phyloP scores from a whole-genome alignment of 2,888 invertebrate genomes.

The Latrodectus hesperus region DNA sequence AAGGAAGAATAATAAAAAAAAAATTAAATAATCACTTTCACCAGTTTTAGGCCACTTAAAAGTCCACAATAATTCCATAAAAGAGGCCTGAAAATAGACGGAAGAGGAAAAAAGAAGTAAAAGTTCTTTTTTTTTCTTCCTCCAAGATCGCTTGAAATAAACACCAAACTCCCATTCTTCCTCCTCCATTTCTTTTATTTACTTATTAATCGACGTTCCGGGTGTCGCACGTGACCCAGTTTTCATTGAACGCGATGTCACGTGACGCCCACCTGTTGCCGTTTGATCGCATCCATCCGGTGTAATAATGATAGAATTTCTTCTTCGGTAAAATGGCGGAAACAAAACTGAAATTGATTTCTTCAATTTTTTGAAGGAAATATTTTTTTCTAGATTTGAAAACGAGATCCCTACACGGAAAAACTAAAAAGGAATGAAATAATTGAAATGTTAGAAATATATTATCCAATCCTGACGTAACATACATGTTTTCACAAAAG shows the following conservation, averaged over 20 bases:
- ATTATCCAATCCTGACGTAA: too few species aligned
- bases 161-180: conserved; percentile 49
- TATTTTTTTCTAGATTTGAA: too few species aligned
- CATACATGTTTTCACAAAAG: too few species aligned
- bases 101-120: conserved; percentile 54
- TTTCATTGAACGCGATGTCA: conserved; percentile 27
- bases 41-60: conserved; percentile 51
- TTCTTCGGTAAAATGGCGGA: conserved; percentile 18
- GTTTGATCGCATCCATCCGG: conserved; percentile 23
- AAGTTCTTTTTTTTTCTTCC: conserved; percentile 40
- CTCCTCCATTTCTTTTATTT: conserved; percentile 45
- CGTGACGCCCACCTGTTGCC: conserved; percentile 56
- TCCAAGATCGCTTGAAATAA: conserved; percentile 68
- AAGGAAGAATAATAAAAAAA: conserved; percentile 25
- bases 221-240: conserved; percentile 63
- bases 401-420: too few species aligned
- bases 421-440: too few species aligned
- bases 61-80: conserved; percentile 54
- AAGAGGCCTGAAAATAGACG: conserved; percentile 58
- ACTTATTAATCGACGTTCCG: conserved; percentile 54
- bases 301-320: neutral
- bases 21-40: conserved; percentile 52
- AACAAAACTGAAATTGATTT: conserved; percentile 7
- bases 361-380: neutral
- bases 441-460: too few species aligned